Evolutionary conservation across 1,140 invertebrate species (phyloP), one percentile per base, ranked within the genome.

Genomic region (Anadara kagoshimensis): DNA sequence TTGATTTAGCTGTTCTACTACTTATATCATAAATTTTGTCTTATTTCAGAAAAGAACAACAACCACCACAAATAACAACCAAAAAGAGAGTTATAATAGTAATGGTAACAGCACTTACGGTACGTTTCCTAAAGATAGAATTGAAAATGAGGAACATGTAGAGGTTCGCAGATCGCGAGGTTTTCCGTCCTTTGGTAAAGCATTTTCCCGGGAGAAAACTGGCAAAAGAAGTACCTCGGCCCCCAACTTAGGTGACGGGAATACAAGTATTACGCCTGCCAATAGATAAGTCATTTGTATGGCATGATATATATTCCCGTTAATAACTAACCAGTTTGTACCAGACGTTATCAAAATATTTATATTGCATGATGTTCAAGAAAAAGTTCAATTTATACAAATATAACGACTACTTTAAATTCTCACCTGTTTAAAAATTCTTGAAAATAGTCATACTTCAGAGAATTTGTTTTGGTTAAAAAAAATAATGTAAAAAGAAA

Each of bases 211-310:
- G 70, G 84, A 90, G 77, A 86, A 86, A 76, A 82, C 87, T 59
- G 89, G 89, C 73, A 91, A 90, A 76, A 92, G 94, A 90, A 95
- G 95, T 89, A 94, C 93, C 82, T 97, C 95, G 84, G 95, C 96
- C 81, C 96, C 96, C 75, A 95, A 96, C 91, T 90, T 97, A 96
- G 95, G 95, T 97, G 90, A 91, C 78, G 85, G 86, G 71, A 79
- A 62, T 67, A 75, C 73, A 47, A 73, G 20, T 79, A 72, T 69
- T 45, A 45, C 36, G 61, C 51, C 53, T 78, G 72, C 75, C 41
- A 18, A 49, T 64, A 64, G 62, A 64, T 29, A 64, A 64, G 62
- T 64, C 29, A 36, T 36, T 36, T 36, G 29, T 36, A 36, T 36
- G 29, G 29, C 29, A 36, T 36, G 29, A 36, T 36, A 36, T 36